phyloP scores from a whole-genome alignment of 2,113 vertebrate genomes.

The Podilymbus podiceps region DNA sequence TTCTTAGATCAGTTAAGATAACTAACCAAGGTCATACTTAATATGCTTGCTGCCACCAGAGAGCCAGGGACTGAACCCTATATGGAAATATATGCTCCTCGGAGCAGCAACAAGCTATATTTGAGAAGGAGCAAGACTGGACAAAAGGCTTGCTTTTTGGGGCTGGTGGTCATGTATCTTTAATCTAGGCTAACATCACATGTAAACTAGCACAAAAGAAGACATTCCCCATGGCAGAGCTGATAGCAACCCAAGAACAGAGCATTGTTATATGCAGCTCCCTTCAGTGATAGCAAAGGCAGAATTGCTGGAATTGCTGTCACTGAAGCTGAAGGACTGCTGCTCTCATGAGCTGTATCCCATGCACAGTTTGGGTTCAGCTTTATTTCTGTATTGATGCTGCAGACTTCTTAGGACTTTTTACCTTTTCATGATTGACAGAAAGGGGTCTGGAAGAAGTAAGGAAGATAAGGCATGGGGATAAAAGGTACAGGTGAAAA shows the following conservation, averaged over 20 bases:
- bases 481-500: background rate
- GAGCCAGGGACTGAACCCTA: background rate
- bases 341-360: background rate
- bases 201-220: background rate
- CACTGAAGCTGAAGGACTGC: background rate
- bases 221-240: background rate
- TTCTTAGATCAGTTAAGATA: background rate
- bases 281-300: accelerated
- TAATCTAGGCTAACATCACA: background rate
- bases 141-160: background rate
- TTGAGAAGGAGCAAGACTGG: background rate
- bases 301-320: background rate
- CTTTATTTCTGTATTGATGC: background rate
- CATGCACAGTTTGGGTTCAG: background rate
- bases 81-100: background rate
- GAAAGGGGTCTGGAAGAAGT: background rate
- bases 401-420: background rate
- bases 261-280: no score
- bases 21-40: no score
- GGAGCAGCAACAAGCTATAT: background rate
- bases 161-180: background rate
- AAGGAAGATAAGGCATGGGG: background rate
- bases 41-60: background rate
- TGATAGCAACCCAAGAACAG: no score
- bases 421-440: no score